phyloP scores from a whole-genome alignment of 1,140 invertebrate species.

The Antheraea pernyi region DNA sequence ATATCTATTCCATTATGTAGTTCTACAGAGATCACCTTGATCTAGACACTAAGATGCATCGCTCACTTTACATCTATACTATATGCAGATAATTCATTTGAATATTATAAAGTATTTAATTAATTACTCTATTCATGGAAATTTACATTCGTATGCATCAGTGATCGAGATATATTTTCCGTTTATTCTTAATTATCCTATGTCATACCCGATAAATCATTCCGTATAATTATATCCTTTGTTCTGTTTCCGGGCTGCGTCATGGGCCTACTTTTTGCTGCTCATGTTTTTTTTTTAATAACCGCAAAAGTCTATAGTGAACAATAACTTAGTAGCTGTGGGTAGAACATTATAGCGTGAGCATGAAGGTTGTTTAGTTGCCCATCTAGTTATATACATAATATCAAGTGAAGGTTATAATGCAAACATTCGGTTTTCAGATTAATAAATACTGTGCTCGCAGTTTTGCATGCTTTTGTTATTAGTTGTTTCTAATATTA shows the following conservation, averaged over 20 bases:
- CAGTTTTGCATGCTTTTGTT: too few species aligned
- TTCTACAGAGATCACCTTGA: not conserved
- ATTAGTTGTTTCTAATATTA: too few species aligned
- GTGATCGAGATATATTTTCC: constrained; percentile 13
- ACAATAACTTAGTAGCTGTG: not conserved
- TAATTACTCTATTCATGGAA: constrained; percentile 10
- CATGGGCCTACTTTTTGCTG: constrained; percentile 5
- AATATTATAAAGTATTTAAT: constrained; percentile 15
- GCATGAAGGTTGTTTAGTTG: not conserved
- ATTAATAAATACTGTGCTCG: too few species aligned
- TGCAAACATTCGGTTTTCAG: not conserved
- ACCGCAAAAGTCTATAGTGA: not conserved
- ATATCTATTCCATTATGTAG: not conserved
- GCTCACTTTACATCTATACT: not conserved
- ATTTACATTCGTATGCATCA: constrained; percentile 4
- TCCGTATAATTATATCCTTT: constrained; percentile 1
- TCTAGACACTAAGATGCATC: not conserved
- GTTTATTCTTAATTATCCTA: constrained; percentile 4
- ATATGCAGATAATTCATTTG: not conserved
- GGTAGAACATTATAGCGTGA: not conserved
- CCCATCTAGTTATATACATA: not conserved
- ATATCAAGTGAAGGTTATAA: not conserved
- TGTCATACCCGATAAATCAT: constrained; percentile 5
- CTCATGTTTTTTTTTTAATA: constrained; percentile 1
- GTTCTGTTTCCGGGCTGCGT: constrained; percentile 3